Evolutionary conservation across 2,797 vertebrate species (phyloP).

Genomic region (Oreochromis mossambicus): DNA sequence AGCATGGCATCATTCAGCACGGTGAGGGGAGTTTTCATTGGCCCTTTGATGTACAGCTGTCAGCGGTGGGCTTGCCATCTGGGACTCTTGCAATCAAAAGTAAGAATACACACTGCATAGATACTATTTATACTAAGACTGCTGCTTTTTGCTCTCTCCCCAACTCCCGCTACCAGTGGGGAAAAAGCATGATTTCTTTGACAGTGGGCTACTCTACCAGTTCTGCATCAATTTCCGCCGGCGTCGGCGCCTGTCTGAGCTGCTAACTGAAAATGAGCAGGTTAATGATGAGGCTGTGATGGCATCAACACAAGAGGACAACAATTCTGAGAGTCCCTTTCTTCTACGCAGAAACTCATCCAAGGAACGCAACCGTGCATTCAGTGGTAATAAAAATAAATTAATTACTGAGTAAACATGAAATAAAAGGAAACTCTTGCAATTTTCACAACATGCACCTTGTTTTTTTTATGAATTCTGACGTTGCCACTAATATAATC

Average conservation of each 20-base stretch:
- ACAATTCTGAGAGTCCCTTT: slow-evolving; percentile 79
- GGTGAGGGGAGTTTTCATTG: slow-evolving; percentile 66
- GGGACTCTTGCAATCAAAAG: slow-evolving; percentile 7
- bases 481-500: neutral
- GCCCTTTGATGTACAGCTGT: neutral
- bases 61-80: neutral
- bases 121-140: neutral
- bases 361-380: slow-evolving; percentile 67
- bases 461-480: neutral
- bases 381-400: slow-evolving; percentile 30
- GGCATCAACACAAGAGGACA: slow-evolving; percentile 62
- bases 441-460: neutral
- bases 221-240: slow-evolving; percentile 86
- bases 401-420: neutral
- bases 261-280: slow-evolving; percentile 72
- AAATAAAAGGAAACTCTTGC: neutral
- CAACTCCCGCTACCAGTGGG: slow-evolving; percentile 68
- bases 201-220: slow-evolving; percentile 84
- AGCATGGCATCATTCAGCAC: slow-evolving; percentile 86
- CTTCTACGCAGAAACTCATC: slow-evolving; percentile 70
- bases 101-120: neutral
- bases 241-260: slow-evolving; percentile 76
- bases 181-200: slow-evolving; percentile 81
- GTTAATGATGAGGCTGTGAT: slow-evolving; percentile 22
- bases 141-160: slow-evolving; percentile 9